A percentile compares a stretch with the other conserved stretches of the same genome.
These are phyloP conservation scores for Neotragus moschatus DNA, from an alignment of 2,113 vertebrate genomes.

Conservation along the genomic window DNA sequence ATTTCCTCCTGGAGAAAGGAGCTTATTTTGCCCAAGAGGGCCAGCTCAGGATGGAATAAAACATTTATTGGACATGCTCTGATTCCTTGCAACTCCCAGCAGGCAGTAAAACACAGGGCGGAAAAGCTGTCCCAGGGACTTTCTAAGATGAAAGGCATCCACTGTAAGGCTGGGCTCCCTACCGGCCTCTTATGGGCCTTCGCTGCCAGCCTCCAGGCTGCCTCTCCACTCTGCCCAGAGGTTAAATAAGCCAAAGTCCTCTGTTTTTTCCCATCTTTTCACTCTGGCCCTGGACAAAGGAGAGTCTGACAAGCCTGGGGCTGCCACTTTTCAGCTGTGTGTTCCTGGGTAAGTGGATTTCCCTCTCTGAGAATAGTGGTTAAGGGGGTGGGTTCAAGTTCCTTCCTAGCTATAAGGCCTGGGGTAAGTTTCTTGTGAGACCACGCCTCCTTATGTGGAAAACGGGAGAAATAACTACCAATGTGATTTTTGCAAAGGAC, in stretches of 20 bases:
- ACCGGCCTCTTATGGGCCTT: not conserved
- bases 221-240: not conserved
- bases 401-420: not conserved
- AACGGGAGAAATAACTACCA: not conserved
- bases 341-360: not conserved
- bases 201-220: not conserved
- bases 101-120: not conserved
- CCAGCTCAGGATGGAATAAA: not conserved
- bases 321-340: not conserved
- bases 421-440: not conserved
- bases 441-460: not conserved
- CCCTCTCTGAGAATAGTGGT: not conserved
- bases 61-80: constrained; percentile 12
- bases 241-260: not conserved
- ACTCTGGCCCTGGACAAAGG: not conserved
- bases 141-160: not conserved
- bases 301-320: not conserved
- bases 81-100: constrained; percentile 18
- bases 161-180: not conserved
- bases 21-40: constrained; percentile 8
- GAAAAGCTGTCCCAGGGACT: not conserved
- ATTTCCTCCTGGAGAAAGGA: constrained; percentile 27
- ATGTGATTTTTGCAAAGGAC: not conserved
- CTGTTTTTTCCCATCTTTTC: not conserved
- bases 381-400: not conserved